These are phyloP conservation scores for Cyphomyrus plagiostoma DNA, from an alignment of 2,113 vertebrate genomes.

Conservation along the genomic window DNA sequence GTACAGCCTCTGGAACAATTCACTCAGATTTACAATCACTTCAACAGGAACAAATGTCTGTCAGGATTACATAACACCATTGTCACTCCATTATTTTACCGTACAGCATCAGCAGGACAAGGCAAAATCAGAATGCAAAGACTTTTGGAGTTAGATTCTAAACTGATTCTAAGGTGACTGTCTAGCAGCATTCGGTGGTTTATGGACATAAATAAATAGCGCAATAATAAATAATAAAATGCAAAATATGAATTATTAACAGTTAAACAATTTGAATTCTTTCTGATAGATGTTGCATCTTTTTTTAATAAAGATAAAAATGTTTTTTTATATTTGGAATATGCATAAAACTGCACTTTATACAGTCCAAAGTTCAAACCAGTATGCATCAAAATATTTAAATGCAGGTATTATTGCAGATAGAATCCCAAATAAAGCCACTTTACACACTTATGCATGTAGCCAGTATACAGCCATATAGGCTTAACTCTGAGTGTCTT, in stretches of 20 bases:
- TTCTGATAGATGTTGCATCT: neutral
- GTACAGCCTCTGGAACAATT: slow-evolving; percentile 30
- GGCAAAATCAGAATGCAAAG: neutral
- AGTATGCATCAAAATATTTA: neutral
- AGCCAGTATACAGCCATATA: neutral
- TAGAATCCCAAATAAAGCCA: neutral
- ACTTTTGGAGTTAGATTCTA: neutral
- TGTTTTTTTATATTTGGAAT: neutral
- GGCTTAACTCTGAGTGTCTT: neutral
- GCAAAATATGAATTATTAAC: neutral
- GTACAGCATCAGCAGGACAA: neutral
- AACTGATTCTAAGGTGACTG: neutral
- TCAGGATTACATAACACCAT: slow-evolving; percentile 60
- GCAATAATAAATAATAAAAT: neutral
- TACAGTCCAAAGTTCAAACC: neutral
- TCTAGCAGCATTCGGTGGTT: neutral
- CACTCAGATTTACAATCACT: slow-evolving; percentile 50
- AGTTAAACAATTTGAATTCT: neutral
- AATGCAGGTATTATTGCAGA: neutral
- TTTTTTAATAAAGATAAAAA: neutral
- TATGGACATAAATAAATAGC: neutral
- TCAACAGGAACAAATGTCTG: slow-evolving; percentile 51
- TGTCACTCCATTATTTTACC: slow-evolving; percentile 49
- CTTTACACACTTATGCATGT: neutral
- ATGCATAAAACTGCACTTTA: neutral